Evolutionary conservation across 1,140 invertebrate species (phyloP).

Genomic region (Tribolium madens): DNA sequence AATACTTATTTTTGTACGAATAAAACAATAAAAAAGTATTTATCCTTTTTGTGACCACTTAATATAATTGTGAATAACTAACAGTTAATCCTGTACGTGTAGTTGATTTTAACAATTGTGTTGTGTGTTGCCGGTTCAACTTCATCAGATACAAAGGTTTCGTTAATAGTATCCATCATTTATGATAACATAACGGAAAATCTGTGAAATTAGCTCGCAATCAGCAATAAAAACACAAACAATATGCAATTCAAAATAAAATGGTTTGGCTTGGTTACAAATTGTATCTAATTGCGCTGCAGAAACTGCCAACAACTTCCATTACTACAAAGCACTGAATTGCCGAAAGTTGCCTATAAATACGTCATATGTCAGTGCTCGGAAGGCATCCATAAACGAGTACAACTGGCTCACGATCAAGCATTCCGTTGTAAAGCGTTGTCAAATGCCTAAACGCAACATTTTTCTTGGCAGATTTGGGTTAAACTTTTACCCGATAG

Average conservation of each 20-base stretch:
- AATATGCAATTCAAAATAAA: not conserved
- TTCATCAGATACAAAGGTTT: constrained; percentile 15
- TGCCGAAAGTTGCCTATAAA: not conserved
- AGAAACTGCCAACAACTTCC: not conserved
- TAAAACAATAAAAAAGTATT: not conserved
- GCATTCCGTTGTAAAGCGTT: constrained; percentile 5
- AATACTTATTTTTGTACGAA: not conserved
- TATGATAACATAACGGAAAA: no score
- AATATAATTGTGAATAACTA: no score
- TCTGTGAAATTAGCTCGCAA: no score
- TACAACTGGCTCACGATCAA: not conserved
- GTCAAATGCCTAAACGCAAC: constrained; percentile 2
- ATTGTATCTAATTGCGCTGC: not conserved
- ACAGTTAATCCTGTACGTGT: no score
- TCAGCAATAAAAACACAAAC: not conserved
- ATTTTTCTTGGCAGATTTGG: constrained; percentile 17
- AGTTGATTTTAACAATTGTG: no score
- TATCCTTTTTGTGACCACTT: not conserved
- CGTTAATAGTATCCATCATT: not conserved
- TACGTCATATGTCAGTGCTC: not conserved
- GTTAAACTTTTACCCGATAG: constrained; percentile 6
- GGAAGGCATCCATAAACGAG: not conserved
- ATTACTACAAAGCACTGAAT: not conserved
- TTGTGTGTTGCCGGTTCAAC: not conserved
- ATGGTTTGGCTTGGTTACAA: not conserved